A percentile compares a stretch with the other conserved stretches of the same genome.
These are phyloP conservation scores for Rissa tridactyla DNA, from an alignment of 2,113 vertebrate genomes.

Conservation along the genomic window DNA sequence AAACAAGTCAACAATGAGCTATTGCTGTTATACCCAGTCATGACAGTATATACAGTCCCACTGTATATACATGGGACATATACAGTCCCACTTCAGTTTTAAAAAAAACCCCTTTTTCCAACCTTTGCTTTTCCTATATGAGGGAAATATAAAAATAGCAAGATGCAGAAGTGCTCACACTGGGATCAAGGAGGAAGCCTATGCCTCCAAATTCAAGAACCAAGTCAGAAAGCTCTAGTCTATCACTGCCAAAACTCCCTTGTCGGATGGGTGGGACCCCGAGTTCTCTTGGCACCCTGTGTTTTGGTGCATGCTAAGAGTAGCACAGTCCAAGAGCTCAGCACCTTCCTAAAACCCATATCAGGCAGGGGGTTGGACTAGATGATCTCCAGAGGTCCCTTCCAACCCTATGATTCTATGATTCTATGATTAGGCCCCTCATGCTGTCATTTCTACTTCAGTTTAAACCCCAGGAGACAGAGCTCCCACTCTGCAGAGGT, in stretches of 20 bases:
- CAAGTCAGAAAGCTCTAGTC: background rate
- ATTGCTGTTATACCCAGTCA: background rate
- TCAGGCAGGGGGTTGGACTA: background rate
- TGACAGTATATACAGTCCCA: background rate
- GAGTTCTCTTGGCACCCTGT: background rate
- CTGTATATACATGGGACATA: background rate
- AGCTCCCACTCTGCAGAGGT: background rate
- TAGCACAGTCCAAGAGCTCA: background rate
- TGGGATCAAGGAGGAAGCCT: background rate
- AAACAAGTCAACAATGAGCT: background rate
- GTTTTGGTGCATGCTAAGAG: background rate
- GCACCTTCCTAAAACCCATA: background rate
- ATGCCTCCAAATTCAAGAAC: background rate
- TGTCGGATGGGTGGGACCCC: background rate
- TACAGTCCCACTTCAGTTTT: background rate
- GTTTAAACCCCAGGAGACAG: background rate
- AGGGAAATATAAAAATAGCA: background rate
- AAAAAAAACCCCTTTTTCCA: background rate
- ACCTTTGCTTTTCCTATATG: background rate
- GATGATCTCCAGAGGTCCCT: no score
- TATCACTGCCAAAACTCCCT: background rate
- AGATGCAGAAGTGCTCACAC: background rate
- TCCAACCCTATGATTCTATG: no score
- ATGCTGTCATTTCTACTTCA: background rate
- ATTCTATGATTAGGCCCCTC: background rate